Conservation (phyloP, 2,797 vertebrate species). For the Calcarius lapponicus region DNA sequence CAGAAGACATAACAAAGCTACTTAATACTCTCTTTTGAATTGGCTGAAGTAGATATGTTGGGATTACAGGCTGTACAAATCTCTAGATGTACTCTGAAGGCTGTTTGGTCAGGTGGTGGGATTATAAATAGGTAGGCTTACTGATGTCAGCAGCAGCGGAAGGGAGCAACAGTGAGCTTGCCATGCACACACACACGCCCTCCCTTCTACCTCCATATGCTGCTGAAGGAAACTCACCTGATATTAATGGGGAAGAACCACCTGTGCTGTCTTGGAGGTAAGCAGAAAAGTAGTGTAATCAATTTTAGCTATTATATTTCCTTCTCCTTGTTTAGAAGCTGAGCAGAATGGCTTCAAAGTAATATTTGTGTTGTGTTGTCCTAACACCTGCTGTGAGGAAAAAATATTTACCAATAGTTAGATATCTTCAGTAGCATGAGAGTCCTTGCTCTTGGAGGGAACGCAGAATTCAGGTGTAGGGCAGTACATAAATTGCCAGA, state of each 20-base stretch:
- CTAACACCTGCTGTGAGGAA: background rate
- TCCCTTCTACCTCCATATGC: background rate
- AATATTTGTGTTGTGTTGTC: background rate
- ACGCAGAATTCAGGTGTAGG: background rate
- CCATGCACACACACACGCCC: background rate
- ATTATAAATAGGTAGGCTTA: conserved; percentile 75
- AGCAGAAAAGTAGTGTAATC: background rate
- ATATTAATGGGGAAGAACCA: conserved; percentile 42
- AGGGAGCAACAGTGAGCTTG: background rate
- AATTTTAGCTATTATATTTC: background rate
- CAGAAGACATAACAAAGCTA: conserved; percentile 71
- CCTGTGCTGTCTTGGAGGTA: conserved; percentile 10
- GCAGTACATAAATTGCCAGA: background rate
- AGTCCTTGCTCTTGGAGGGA: background rate
- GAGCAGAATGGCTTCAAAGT: background rate
- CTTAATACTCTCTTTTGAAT: conserved; percentile 77
- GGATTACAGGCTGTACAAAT: conserved; percentile 69
- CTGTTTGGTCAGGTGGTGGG: conserved; percentile 56
- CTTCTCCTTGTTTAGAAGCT: background rate
- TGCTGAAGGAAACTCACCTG: conserved; percentile 25
- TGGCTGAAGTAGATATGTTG: conserved; percentile 66
- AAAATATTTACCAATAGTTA: background rate
- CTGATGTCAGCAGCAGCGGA: conserved; percentile 56
- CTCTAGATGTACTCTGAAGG: conserved; percentile 46
- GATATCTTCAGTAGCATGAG: background rate